phyloP scores from a whole-genome alignment of 2,888 invertebrate genomes.

The Trachelus iudaicus region DNA sequence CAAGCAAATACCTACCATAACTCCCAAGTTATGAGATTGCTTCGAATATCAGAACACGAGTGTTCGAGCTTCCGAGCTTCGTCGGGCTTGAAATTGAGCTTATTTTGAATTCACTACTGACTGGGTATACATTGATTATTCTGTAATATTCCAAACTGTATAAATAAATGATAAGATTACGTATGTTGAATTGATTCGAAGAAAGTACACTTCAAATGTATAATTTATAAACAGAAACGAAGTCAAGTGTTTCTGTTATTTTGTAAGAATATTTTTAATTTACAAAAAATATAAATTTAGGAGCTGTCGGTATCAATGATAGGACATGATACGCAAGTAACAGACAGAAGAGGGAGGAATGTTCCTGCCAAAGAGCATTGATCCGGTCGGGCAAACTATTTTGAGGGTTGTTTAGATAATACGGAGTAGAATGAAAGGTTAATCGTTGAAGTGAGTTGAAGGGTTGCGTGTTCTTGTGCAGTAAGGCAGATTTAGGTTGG shows the following conservation, averaged over 20 bases:
- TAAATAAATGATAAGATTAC: not conserved
- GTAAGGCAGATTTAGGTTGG: conserved; percentile 52
- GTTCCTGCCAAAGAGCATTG: not conserved
- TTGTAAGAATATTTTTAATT: not conserved
- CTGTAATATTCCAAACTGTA: not conserved
- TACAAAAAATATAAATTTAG: not conserved
- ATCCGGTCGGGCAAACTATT: conserved; percentile 21
- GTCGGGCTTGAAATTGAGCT: not conserved
- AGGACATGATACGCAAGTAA: not conserved
- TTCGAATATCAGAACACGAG: not conserved
- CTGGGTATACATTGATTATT: not conserved
- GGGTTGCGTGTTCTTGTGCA: conserved; percentile 41
- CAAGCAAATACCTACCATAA: not conserved
- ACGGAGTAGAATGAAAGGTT: conserved; percentile 26
- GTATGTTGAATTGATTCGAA: too few relatives aligned
- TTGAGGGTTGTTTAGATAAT: conserved; percentile 43
- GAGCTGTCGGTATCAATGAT: not conserved
- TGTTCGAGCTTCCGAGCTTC: not conserved
- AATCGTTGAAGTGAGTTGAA: conserved; percentile 28
- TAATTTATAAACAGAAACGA: not conserved
- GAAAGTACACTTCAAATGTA: not conserved
- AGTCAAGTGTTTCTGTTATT: not conserved
- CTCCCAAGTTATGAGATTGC: not conserved
- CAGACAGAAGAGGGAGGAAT: not conserved
- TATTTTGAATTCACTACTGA: not conserved